These are phyloP conservation scores for Apodemia zela DNA, from an alignment of 2,888 invertebrate genomes.

Conservation along the genomic window DNA sequence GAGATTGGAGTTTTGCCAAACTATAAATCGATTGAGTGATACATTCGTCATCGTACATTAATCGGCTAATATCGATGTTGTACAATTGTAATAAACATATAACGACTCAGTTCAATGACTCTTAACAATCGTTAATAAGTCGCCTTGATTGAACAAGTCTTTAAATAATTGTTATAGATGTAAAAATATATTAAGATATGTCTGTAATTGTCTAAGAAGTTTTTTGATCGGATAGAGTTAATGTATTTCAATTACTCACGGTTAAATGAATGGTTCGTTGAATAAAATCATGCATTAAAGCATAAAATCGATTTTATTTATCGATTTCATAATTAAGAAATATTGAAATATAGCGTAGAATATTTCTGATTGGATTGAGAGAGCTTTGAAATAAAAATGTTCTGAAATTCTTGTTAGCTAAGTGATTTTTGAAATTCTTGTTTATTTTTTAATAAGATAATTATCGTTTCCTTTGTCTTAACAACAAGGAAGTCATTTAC, in stretches of 20 bases:
- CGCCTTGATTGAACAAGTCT: constrained; percentile 30
- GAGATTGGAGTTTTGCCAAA: constrained; percentile 31
- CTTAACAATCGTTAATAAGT: constrained; percentile 33
- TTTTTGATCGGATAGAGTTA: constrained; percentile 8
- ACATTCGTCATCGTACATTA: constrained; percentile 26
- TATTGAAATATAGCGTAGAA: background rate
- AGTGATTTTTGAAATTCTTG: background rate
- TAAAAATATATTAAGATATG: constrained; percentile 9
- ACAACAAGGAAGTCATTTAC: too few species aligned
- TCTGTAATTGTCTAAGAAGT: constrained; percentile 15
- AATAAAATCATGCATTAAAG: constrained; percentile 10
- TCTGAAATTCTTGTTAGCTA: background rate
- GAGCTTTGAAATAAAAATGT: background rate
- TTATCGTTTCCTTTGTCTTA: background rate
- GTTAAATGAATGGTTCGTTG: constrained; percentile 13
- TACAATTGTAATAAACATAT: constrained; percentile 33
- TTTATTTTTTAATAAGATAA: background rate
- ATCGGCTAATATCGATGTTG: constrained; percentile 38
- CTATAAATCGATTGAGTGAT: constrained; percentile 33
- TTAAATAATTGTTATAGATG: constrained; percentile 19
- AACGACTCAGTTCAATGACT: constrained; percentile 36
- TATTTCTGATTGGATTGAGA: background rate
- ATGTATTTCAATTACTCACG: constrained; percentile 15
- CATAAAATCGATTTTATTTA: constrained; percentile 15
- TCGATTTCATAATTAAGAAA: constrained; percentile 14